Conservation (phyloP, 1,140 invertebrate species). For the Ditylenchus dipsaci region DNA sequence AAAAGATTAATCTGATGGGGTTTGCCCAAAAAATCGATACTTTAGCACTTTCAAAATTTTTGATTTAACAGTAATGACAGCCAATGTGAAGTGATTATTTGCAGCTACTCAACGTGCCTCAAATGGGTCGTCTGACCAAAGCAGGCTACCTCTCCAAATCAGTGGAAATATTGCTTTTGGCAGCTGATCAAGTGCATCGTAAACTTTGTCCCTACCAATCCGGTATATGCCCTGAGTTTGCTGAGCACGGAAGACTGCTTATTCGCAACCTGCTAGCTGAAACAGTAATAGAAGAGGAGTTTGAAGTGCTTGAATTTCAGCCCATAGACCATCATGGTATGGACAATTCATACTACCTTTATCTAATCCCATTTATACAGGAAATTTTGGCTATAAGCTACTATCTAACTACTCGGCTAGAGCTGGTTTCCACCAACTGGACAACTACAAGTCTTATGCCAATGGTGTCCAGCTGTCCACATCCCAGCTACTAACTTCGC, state of each 20-base stretch:
- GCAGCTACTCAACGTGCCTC: constrained; percentile 35
- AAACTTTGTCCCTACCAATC: constrained; percentile 11
- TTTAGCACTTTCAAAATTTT: too few species aligned
- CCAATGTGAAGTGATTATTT: not conserved
- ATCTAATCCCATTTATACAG: constrained; percentile 14
- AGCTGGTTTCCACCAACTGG: constrained; percentile 28
- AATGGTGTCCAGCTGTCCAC: constrained; percentile 14
- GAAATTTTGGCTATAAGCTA: constrained; percentile 41
- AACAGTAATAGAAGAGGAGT: constrained; percentile 37
- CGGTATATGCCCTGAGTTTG: constrained; percentile 47
- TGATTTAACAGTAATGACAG: too few species aligned
- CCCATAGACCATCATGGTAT: constrained; percentile 38
- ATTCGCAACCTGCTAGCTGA: constrained; percentile 39
- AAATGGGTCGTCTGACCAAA: constrained; percentile 48
- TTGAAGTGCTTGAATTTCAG: constrained; percentile 49
- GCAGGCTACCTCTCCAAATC: constrained; percentile 48
- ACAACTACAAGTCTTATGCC: constrained; percentile 26
- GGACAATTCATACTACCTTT: too few species aligned
- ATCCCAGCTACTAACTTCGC: constrained; percentile 1
- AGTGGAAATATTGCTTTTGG: constrained; percentile 44
- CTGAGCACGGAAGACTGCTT: constrained; percentile 42
- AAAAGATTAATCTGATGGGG: too few species aligned
- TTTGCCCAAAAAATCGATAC: too few species aligned
- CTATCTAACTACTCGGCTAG: constrained; percentile 50
- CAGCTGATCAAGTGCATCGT: constrained; percentile 11